These are phyloP conservation scores for Ammospiza maritima DNA, from an alignment of 2,797 vertebrate species.

Conservation along the genomic window DNA sequence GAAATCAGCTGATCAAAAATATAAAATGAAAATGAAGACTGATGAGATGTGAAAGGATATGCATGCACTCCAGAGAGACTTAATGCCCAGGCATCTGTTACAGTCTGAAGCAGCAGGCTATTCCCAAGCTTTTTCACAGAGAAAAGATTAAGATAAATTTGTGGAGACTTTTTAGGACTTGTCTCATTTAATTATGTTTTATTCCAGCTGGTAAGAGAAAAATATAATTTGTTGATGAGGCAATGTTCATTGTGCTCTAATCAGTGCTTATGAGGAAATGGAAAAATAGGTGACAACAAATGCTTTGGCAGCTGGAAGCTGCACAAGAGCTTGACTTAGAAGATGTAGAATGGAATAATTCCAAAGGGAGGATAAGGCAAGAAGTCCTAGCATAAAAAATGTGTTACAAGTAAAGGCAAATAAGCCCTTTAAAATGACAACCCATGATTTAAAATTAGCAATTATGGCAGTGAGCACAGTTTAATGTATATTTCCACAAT, in stretches of 20 bases:
- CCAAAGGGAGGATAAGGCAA: background rate
- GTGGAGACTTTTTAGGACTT: background rate
- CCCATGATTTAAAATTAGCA: background rate
- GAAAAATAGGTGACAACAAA: background rate
- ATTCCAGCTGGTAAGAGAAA: background rate
- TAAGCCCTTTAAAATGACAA: background rate
- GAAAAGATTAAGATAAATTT: conserved; percentile 21
- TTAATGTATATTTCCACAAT: background rate
- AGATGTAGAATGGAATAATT: background rate
- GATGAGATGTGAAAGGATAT: conserved; percentile 4
- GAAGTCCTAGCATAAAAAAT: background rate
- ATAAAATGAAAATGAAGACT: conserved; percentile 20
- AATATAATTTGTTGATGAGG: background rate
- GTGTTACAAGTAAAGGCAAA: background rate
- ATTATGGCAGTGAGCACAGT: background rate
- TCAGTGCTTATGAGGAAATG: background rate
- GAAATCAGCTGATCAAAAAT: conserved; percentile 12
- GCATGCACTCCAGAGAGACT: background rate
- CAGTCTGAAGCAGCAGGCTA: background rate
- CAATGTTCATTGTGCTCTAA: background rate
- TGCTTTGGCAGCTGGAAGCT: background rate
- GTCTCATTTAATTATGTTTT: background rate
- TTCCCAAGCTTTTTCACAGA: background rate
- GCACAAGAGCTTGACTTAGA: background rate
- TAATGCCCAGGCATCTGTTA: background rate